Base-by-base conservation (phyloP, 2,113 vertebrate genomes). In the Passer montanus region DNA sequence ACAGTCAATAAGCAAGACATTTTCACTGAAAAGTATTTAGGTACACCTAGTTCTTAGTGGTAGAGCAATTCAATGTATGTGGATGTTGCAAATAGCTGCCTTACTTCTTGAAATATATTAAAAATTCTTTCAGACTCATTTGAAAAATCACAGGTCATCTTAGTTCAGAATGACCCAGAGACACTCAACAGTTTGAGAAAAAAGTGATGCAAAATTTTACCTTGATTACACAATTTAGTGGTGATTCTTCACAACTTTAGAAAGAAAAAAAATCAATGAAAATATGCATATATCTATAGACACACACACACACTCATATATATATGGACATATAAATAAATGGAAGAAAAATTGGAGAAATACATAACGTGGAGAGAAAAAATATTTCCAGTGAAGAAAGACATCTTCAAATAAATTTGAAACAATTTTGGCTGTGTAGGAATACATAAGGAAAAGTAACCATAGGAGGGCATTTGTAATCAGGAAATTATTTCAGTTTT, bases 391-490 rank as follows among this genome's bases (percentile, higher is more conserved):
- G 75, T 73, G 31, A 91, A 90, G 84, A 90, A 93, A 87, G 46
- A 6, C 33, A 80, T 93, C 74, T 85, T 87, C 49, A 79, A 73
- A 76, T 68, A 93, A 82, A 85, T 90, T 93, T 73, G n/a, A 89
- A 89, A 69, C 62, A 82, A 95, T 94, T 77, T 77, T 87, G 53
- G 3, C 37, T 91, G 13, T 68, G 33, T 72, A 55, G 30, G 27
- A 91, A 85, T 62, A 69, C 47, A 50, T 62, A 88, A 69, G 62
- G 84, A 77, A 93, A 83, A 89, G 27, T 35, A 93, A 44, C 62
- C 41, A 90, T 70, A 85, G 95, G 89, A 87, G 74, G 33, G 63
- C 9, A 87, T 91, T 94, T 96, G 66, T 69, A 94, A 95, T 94
- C 87, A 95, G 62, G 87, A 93, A 96, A 59, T 82, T 37, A 89